Conservation (phyloP, 2,888 invertebrate genomes). For the Hirtodrosophila confusa region DNA sequence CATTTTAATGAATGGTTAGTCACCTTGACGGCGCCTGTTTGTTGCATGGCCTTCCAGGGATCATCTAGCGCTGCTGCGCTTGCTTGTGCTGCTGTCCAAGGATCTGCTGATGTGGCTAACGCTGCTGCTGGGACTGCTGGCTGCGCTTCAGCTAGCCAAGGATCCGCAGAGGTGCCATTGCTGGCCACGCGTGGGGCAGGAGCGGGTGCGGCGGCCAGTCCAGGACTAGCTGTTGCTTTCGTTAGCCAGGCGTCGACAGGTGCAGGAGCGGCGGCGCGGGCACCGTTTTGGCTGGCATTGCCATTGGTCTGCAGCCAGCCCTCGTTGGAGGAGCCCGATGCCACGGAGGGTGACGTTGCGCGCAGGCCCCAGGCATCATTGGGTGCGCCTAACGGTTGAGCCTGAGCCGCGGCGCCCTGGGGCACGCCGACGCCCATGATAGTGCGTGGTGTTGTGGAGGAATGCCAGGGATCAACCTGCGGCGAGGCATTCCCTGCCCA, state of each 20-base stretch:
- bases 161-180: slow-evolving; percentile 71
- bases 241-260: slow-evolving; percentile 80
- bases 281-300: slow-evolving; percentile 65
- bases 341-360: slow-evolving; percentile 83
- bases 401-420: slow-evolving; percentile 48
- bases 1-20: neutral
- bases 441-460: slow-evolving; percentile 70
- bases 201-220: slow-evolving; percentile 52
- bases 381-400: slow-evolving; percentile 41
- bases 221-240: slow-evolving; percentile 61
- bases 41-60: slow-evolving; percentile 86
- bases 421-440: slow-evolving; percentile 76
- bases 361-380: slow-evolving; percentile 81
- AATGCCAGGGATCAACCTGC: slow-evolving; percentile 83
- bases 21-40: slow-evolving; percentile 83
- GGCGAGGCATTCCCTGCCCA: slow-evolving; percentile 83
- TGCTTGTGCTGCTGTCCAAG: slow-evolving; percentile 68
- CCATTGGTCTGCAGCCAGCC: slow-evolving; percentile 83
- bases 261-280: slow-evolving; percentile 53
- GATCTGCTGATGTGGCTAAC: slow-evolving; percentile 62
- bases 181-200: slow-evolving; percentile 54
- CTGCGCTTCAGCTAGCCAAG: slow-evolving; percentile 78
- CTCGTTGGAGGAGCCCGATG: slow-evolving; percentile 83
- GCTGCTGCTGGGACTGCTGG: slow-evolving; percentile 41
- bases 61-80: slow-evolving; percentile 83